phyloP scores from a whole-genome alignment of 1,140 invertebrate genomes.

The Metopolophium dirhodum region DNA sequence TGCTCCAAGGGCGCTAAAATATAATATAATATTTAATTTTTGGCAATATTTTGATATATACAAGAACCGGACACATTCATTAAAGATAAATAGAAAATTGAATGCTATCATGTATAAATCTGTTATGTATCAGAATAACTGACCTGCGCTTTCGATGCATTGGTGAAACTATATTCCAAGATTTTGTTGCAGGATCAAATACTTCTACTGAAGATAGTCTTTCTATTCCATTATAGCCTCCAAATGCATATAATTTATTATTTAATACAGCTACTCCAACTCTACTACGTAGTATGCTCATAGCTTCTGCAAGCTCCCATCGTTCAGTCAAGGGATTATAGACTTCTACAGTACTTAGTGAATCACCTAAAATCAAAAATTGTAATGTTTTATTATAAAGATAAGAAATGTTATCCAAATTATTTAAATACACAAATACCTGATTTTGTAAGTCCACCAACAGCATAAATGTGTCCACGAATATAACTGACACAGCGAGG shows the following conservation, averaged over 20 bases:
- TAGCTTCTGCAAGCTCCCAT: conserved; percentile 83
- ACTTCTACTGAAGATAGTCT: conserved; percentile 86
- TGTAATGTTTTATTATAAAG: background rate
- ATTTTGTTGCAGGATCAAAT: conserved; percentile 76
- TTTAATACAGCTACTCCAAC: conserved; percentile 85
- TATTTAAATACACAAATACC: conserved; percentile 63
- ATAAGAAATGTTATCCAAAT: background rate
- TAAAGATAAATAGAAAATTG: background rate
- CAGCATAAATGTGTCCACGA: conserved; percentile 84
- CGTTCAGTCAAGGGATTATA: conserved; percentile 77
- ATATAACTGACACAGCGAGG: conserved; percentile 79
- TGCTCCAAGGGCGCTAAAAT: conserved; percentile 80
- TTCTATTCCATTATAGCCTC: conserved; percentile 83
- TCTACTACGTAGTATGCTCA: conserved; percentile 83
- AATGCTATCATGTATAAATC: background rate
- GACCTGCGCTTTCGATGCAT: conserved; percentile 86
- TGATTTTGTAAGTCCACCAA: conserved; percentile 85
- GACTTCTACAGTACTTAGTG: conserved; percentile 85
- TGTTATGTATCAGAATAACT: conserved; percentile 17
- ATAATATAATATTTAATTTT: conserved; percentile 23
- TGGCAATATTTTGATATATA: background rate
- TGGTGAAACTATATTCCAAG: conserved; percentile 79
- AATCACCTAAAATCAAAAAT: conserved; percentile 70
- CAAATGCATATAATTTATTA: conserved; percentile 77
- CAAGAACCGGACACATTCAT: background rate